These are phyloP conservation scores for Okapia johnstoni DNA, from an alignment of 2,113 vertebrate genomes.

Conservation along the genomic window DNA sequence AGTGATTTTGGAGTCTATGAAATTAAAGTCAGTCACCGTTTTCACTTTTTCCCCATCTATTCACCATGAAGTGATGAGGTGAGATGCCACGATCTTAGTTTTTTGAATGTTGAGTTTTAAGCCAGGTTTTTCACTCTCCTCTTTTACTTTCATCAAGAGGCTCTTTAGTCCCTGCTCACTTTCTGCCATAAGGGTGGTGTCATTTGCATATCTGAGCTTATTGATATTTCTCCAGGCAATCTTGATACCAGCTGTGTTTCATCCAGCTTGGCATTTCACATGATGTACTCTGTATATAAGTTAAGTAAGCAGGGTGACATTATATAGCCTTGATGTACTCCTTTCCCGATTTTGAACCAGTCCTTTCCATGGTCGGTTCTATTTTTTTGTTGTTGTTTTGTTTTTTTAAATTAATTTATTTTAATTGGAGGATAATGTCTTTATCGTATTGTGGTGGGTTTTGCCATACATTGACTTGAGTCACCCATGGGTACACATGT, in stretches of 20 bases:
- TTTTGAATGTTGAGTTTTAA: background rate
- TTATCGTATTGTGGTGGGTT: no score
- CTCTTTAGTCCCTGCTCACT: background rate
- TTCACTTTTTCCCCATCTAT: background rate
- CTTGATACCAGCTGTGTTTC: background rate
- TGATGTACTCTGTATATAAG: background rate
- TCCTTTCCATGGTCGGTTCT: background rate
- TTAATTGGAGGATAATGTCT: no score
- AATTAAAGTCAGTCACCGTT: accelerated
- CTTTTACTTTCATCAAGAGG: background rate
- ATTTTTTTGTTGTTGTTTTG: background rate
- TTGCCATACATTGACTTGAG: no score
- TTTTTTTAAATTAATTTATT: no score
- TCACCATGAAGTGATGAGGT: background rate
- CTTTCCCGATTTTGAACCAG: background rate
- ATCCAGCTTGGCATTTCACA: background rate
- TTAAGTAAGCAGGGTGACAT: background rate
- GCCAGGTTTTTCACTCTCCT: background rate
- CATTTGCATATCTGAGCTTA: background rate
- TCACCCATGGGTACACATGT: no score
- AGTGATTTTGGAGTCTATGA: background rate
- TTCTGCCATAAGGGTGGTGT: background rate
- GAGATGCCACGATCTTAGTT: background rate
- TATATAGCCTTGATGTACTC: background rate
- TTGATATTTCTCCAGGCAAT: background rate